Evolutionary conservation across 2,113 vertebrate species (phyloP).

Genomic region (Rhabdomys dilectus): DNA sequence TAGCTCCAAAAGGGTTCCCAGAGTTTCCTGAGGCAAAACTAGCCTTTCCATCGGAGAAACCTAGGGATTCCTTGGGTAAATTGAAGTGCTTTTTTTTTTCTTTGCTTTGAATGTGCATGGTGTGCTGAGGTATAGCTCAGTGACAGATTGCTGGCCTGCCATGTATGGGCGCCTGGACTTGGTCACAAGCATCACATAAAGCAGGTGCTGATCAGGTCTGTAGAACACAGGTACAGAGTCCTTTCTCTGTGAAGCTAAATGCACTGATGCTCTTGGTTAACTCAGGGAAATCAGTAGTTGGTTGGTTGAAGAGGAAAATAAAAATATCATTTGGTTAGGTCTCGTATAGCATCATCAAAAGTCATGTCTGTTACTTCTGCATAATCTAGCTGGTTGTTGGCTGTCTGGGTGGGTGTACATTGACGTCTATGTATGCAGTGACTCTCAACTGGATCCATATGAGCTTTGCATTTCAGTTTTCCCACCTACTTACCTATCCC

Average conservation of each 20-base stretch:
- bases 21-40: slow-evolving; percentile 80
- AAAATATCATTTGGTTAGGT: not conserved
- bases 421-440: not conserved
- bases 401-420: not conserved
- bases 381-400: not conserved
- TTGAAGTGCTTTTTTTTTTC: slow-evolving; percentile 16
- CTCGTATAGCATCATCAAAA: slow-evolving; percentile 27
- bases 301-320: not conserved
- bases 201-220: not conserved
- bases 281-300: not conserved
- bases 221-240: not conserved
- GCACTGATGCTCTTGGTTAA: not conserved
- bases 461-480: slow-evolving; percentile 20
- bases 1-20: slow-evolving; percentile 77
- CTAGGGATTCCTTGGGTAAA: slow-evolving; percentile 74
- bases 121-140: not conserved
- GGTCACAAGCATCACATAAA: no score
- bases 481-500: not conserved
- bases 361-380: not conserved
- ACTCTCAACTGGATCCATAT: not conserved
- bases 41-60: slow-evolving; percentile 67
- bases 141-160: not conserved
- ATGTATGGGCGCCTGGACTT: not conserved
- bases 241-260: not conserved
- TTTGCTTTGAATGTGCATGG: not conserved